Base-by-base conservation (phyloP, 2,888 invertebrate species). In the Scotopteryx bipunctaria region DNA sequence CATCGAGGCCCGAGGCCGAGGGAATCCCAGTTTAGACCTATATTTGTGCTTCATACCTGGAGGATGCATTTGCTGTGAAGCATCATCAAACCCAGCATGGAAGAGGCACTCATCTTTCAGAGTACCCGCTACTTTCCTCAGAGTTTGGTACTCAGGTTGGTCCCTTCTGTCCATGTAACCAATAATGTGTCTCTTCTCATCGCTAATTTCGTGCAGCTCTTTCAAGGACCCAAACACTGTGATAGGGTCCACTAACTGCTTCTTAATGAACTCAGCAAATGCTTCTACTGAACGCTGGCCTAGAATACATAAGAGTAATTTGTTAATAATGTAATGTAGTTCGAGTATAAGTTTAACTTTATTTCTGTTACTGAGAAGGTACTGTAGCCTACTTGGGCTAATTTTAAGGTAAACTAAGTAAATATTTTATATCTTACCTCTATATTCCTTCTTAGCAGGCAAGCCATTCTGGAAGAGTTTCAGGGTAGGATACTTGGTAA, bases 401-500 rank as follows among this genome's bases (percentile, higher is more conserved):
- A 5, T 6, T 8, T 3, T 8, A 23, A 2, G 3, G 9, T 9
- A n/a, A 25, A n/a, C n/a, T 23, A 1, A n/a, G 8, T 5, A 33
- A 14, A 29, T 14, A 5, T 16, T 16, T 37, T 1, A 33, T n/a
- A 37, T 42, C 66, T 93, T 91, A 71, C 97, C 99, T 74, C 99
- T 92, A 71, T 97, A 98, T 78, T 98, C 98, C 61, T 95, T 93
- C 76, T 98, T 98, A 8, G 95, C 93, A n/a, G 96, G 94, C 71
- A 96, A 94, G 0, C 97, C 97, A 91, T 97, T 97, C 42, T 97
- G 92, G 66, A 99, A 96, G 13, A 99, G 86, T 88, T 99, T 99
- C 49, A 99, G 85, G 3, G 99, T 99, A 3, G 99, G 99, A 90
- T 99, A 99, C 91, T 99, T 99, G 49, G 95, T 96, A 51, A 99